Conservation (phyloP, 2,113 vertebrate genomes). For the Aythya baeri region DNA sequence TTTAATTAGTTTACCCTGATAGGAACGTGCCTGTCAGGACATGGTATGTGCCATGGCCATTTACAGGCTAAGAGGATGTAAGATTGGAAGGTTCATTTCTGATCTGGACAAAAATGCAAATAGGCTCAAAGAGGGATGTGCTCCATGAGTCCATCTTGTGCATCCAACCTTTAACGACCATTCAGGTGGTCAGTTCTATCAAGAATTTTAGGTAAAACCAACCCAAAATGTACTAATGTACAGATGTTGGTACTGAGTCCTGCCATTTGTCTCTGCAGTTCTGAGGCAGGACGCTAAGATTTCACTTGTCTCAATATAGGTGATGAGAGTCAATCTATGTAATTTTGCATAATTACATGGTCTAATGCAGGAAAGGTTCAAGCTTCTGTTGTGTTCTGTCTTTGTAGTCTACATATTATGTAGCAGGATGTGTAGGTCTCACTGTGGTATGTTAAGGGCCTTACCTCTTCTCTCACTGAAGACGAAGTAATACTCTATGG, state of each 20-base stretch:
- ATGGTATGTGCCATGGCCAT: rapidly evolving
- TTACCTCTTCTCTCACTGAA: neutral
- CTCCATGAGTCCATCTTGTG: neutral
- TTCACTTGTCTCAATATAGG: neutral
- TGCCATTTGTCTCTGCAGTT: neutral
- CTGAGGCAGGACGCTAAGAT: neutral
- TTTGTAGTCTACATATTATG: neutral
- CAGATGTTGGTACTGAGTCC: neutral
- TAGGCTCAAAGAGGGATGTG: neutral
- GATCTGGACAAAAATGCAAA: neutral
- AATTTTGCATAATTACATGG: neutral
- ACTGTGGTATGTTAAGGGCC: neutral
- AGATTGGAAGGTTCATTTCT: neutral
- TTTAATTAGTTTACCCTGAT: neutral
- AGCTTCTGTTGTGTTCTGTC: rapidly evolving
- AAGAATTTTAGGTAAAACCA: neutral
- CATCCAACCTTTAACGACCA: rapidly evolving
- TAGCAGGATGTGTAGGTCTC: neutral
- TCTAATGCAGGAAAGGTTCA: neutral
- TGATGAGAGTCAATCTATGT: neutral
- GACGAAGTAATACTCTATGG: neutral
- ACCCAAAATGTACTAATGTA: neutral
- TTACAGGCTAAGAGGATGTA: neutral
- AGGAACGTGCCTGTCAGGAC: no score
- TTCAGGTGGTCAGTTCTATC: rapidly evolving